Evolutionary conservation across 2,113 vertebrate genomes (phyloP), one percentile per base, ranked within the genome.

Genomic region (Psammodynastes pulverulentus): DNA sequence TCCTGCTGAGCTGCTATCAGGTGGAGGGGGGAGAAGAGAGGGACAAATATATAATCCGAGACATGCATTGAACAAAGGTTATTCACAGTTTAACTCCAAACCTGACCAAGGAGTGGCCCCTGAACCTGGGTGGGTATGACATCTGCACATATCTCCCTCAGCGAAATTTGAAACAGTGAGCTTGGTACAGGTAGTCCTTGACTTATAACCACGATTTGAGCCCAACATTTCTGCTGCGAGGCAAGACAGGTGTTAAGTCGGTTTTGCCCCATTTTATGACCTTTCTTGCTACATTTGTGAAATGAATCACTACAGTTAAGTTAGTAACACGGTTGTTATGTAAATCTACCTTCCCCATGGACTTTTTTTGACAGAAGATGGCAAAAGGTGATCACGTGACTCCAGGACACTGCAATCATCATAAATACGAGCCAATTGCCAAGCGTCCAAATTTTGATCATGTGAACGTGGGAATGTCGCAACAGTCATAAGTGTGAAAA

Each of bases 51-150:
- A 86, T 62, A 48, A 58, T 53, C 15, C 13, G 2, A 52, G 21
- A n/a, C 48, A 39, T 43, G 24, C 24, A 24, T 29, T 39, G 53
- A 88, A 88, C 72, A 84, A 24, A n/a, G 51, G 53, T 26, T 19
- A 45, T 17, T 87, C n/a, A 91, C 15, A n/a, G 21, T 92, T 88
- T 92, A 88, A 79, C 58, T 88, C 84, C 45, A 19, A 92, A 56
- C 6, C 24, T 34, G 53, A 51, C 39, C 58, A 72, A 45, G 24
- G 52, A 52, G 2, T 72, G 34, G 24, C 56, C 34, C 49, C n/a
- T 46, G 29, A 84, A 48, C 3, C 51, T 84, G 48, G 67, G 17
- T 89, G 26, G 12, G 9, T 34, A 52, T 48, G 26, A 72, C 12
- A 86, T 23, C 46, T 10, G 6, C 13, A 29, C 8, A n/a, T 48